phyloP scores from a whole-genome alignment of 2,113 vertebrate genomes.

The Boleophthalmus pectinirostris region DNA sequence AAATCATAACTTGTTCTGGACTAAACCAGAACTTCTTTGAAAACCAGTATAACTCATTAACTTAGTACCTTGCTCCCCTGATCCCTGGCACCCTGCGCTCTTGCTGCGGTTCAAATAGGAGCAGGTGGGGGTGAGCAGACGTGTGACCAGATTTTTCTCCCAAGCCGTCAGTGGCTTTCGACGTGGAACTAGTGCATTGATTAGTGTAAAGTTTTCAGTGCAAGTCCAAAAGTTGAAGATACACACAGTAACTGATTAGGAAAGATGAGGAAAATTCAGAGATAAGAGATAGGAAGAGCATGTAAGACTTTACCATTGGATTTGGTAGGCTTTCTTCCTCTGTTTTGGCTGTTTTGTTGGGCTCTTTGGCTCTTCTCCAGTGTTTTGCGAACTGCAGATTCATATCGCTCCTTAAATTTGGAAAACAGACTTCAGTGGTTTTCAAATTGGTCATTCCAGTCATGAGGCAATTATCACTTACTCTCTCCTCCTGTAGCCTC shows the following conservation, averaged over 20 bases:
- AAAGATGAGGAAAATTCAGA: conserved; percentile 17
- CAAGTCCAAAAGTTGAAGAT: conserved; percentile 33
- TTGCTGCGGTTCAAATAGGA: conserved; percentile 94
- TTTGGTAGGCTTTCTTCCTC: conserved; percentile 79
- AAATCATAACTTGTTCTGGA: background rate
- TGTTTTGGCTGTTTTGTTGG: conserved; percentile 81
- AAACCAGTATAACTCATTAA: background rate
- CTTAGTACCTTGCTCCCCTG: conserved; percentile 86
- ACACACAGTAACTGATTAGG: conserved; percentile 17
- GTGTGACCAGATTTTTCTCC: conserved; percentile 93
- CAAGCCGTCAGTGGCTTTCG: conserved; percentile 87
- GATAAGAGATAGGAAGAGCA: background rate
- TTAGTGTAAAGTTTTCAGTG: conserved; percentile 46
- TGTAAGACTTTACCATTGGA: conserved; percentile 71
- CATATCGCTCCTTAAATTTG: conserved; percentile 85
- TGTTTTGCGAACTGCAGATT: conserved; percentile 87
- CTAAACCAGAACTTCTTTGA: background rate
- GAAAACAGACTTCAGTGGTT: conserved; percentile 22
- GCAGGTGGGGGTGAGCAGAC: conserved; percentile 91
- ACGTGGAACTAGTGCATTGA: conserved; percentile 77
- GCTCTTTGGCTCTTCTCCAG: conserved; percentile 89
- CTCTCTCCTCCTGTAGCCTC: conserved; percentile 87
- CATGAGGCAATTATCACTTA: conserved; percentile 54
- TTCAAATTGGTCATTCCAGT: background rate
- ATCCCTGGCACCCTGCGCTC: conserved; percentile 85